These are phyloP conservation scores for Zaprionus lineosus DNA, from an alignment of 2,888 invertebrate genomes.

Conservation along the genomic window DNA sequence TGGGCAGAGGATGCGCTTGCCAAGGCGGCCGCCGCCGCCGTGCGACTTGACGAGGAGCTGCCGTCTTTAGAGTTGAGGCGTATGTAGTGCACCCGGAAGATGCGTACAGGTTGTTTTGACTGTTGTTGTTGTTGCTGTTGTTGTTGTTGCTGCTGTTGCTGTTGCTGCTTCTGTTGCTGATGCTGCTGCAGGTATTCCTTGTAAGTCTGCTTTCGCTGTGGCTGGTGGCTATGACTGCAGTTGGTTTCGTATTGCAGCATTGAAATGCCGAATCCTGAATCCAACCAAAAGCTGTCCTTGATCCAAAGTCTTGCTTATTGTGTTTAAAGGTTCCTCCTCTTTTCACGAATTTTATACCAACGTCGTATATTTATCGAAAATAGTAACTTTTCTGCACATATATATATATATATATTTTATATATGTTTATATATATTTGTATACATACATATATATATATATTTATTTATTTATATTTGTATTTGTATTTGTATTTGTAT, in stretches of 20 bases:
- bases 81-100: slow-evolving; percentile 76
- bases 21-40: slow-evolving; percentile 42
- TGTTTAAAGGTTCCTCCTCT: no score
- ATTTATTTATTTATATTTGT: slow-evolving; percentile 49
- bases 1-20: slow-evolving; percentile 31
- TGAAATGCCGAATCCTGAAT: slow-evolving; percentile 39
- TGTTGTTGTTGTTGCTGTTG: slow-evolving; percentile 29
- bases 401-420: slow-evolving; percentile 31
- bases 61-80: slow-evolving; percentile 78
- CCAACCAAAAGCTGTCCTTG: slow-evolving; percentile 12
- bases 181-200: slow-evolving; percentile 55
- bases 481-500: slow-evolving; percentile 34
- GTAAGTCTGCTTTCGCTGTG: slow-evolving; percentile 51
- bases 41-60: slow-evolving; percentile 41
- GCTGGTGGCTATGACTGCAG: slow-evolving; percentile 55
- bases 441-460: slow-evolving; percentile 26
- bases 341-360: slow-evolving; percentile 19
- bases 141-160: slow-evolving; percentile 21
- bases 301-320: no score
- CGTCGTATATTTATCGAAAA: slow-evolving; percentile 52
- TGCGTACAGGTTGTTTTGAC: slow-evolving; percentile 64
- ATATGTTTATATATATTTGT: slow-evolving; percentile 27
- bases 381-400: slow-evolving; percentile 62
- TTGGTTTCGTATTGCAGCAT: slow-evolving; percentile 72
- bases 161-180: slow-evolving; percentile 37